Evolutionary conservation across 2,888 invertebrate species (phyloP).

Genomic region (Cataglyphis altisquamis): DNA sequence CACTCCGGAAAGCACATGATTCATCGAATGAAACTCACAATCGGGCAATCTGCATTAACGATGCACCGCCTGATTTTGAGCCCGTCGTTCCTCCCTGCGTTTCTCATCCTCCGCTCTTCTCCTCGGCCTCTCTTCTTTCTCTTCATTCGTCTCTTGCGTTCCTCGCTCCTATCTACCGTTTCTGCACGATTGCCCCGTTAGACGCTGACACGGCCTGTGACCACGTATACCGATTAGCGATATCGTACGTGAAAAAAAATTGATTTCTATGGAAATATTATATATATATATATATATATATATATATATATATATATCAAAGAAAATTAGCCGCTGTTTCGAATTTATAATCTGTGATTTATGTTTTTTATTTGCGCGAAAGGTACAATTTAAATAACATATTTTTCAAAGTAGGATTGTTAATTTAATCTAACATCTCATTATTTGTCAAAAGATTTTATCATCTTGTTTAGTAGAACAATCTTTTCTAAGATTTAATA

Average conservation of each 20-base stretch:
- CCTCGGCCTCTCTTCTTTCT: conserved; percentile 3
- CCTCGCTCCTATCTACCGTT: conserved; percentile 36
- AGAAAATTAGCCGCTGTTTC: conserved; percentile 6
- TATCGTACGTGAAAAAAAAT: conserved; percentile 30
- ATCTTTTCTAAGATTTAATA: neutral
- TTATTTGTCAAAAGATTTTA: neutral
- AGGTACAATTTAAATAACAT: neutral
- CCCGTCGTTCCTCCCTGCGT: conserved; percentile 37
- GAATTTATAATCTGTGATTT: neutral
- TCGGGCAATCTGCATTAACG: conserved; percentile 72
- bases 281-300: neutral
- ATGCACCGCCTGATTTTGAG: conserved; percentile 60
- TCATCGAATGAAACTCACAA: conserved; percentile 69
- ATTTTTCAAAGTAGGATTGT: neutral
- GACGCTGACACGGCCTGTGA: conserved; percentile 45
- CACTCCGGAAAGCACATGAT: conserved; percentile 78
- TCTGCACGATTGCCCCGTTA: conserved; percentile 58
- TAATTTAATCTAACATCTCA: neutral
- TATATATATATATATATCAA: neutral
- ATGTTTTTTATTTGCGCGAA: neutral
- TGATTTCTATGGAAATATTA: neutral
- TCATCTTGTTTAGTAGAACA: neutral
- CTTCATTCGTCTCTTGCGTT: conserved; percentile 19
- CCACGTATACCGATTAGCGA: conserved; percentile 32
- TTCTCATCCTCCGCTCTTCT: neutral